Evolutionary conservation across 2,797 vertebrate species (phyloP).

Genomic region (Channallabes apus): DNA sequence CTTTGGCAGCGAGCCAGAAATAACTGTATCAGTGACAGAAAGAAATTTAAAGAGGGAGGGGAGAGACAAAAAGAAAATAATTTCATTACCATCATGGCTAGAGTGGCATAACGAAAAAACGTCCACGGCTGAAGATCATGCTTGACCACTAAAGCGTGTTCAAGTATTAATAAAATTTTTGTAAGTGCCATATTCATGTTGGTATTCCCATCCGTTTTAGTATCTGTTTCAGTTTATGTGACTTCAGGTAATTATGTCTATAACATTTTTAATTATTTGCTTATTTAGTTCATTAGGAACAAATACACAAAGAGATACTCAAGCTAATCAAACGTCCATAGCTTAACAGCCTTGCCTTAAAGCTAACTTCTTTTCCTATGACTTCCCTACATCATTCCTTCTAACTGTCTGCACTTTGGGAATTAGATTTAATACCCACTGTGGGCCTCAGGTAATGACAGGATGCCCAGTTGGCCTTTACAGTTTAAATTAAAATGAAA

Average conservation of each 20-base stretch:
- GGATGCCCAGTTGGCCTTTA: constrained; percentile 7
- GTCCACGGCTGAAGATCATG: constrained; percentile 7
- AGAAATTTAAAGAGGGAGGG: neutral
- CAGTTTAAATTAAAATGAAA: constrained; percentile 24
- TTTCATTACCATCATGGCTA: constrained; percentile 36
- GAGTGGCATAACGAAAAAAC: constrained; percentile 18
- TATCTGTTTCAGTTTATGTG: neutral
- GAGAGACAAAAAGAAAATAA: constrained; percentile 37
- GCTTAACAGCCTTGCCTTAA: neutral
- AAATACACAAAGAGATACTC: neutral
- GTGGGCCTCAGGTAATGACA: constrained; percentile 16
- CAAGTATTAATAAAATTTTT: neutral
- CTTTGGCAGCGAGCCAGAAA: constrained; percentile 32
- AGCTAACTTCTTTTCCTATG: neutral
- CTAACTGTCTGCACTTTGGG: neutral
- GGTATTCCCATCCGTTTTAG: neutral
- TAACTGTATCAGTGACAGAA: constrained; percentile 39
- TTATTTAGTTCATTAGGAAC: neutral
- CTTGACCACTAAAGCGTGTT: neutral
- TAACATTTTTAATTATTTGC: neutral
- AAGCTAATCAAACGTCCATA: neutral
- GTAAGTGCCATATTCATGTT: neutral
- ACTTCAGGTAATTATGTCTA: neutral
- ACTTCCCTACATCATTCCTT: neutral
- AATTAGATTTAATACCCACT: constrained; percentile 3